Conservation (phyloP, 1,140 invertebrate genomes). For the Asbolus verrucosus region DNA sequence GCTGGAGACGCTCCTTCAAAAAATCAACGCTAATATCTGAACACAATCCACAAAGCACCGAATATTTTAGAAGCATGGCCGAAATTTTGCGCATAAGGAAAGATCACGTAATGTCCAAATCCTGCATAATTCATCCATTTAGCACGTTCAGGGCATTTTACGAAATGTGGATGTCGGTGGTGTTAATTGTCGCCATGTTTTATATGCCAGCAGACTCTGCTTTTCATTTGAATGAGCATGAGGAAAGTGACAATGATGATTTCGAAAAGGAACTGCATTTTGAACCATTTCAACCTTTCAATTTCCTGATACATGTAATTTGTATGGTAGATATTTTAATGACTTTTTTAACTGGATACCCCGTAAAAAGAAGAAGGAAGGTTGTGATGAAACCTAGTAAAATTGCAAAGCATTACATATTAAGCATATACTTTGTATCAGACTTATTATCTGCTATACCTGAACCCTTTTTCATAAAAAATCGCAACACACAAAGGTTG, state of each 20-base stretch:
- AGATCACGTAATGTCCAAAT: not conserved
- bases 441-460: not conserved
- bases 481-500: not conserved
- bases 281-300: not conserved
- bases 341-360: conserved; percentile 19
- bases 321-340: not conserved
- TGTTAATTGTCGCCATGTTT: not conserved
- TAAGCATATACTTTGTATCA: conserved; percentile 15
- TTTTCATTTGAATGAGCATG: not conserved
- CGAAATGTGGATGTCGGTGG: conserved; percentile 16
- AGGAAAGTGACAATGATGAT: too few species aligned
- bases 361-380: not conserved
- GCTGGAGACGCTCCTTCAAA: not conserved
- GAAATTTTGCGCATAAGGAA: not conserved
- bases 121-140: conserved; percentile 9
- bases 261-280: not conserved
- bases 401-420: conserved; percentile 4
- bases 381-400: conserved; percentile 1
- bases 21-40: conserved; percentile 10
- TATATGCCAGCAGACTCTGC: conserved; percentile 15
- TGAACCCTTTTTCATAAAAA: not conserved
- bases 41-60: conserved; percentile 4
- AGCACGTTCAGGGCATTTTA: conserved; percentile 7
- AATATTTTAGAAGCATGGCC: conserved; percentile 12
- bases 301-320: not conserved